Percentiles rank a stretch among this genome's conserved stretches.
Conservation (phyloP, 1,140 invertebrate species). For the Hydropsyche tenuis region DNA sequence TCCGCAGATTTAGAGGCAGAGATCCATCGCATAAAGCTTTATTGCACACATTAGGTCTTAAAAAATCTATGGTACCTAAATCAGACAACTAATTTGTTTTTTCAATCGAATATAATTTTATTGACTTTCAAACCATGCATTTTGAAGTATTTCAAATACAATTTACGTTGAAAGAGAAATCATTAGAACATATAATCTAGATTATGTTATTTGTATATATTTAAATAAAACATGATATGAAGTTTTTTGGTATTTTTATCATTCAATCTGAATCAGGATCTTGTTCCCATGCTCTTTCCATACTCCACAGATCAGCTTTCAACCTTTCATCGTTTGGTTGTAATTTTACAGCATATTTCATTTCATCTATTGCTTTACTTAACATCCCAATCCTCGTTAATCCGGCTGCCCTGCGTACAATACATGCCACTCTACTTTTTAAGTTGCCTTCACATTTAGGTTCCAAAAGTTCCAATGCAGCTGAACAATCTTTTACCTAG, state of each 20-base stretch:
- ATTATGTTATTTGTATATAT: too few relatives aligned
- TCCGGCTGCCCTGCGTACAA: conserved; percentile 74
- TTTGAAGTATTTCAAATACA: too few relatives aligned
- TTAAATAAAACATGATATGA: too few relatives aligned
- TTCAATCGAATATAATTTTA: too few relatives aligned
- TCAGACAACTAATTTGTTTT: too few relatives aligned
- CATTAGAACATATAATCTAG: too few relatives aligned
- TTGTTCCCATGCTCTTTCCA: conserved; percentile 63
- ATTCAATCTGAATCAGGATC: conserved; percentile 56
- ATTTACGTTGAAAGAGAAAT: too few relatives aligned
- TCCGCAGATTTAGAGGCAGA: conserved; percentile 87
- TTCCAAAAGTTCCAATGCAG: conserved; percentile 75
- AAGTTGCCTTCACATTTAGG: conserved; percentile 76
- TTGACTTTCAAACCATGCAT: too few relatives aligned
- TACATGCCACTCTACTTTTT: conserved; percentile 71
- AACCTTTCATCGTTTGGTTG: conserved; percentile 59
- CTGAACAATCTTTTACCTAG: conserved; percentile 62
- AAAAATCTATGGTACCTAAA: conserved; percentile 38
- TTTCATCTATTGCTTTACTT: conserved; percentile 75
- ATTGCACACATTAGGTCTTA: conserved; percentile 70
- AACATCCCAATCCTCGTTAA: conserved; percentile 74
- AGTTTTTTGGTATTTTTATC: too few relatives aligned
- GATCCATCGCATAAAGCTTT: conserved; percentile 87
- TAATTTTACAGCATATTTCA: conserved; percentile 74
- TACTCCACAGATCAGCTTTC: conserved; percentile 59